These are phyloP conservation scores for Thymelicus sylvestris DNA, from an alignment of 2,888 invertebrate genomes.

Conservation along the genomic window DNA sequence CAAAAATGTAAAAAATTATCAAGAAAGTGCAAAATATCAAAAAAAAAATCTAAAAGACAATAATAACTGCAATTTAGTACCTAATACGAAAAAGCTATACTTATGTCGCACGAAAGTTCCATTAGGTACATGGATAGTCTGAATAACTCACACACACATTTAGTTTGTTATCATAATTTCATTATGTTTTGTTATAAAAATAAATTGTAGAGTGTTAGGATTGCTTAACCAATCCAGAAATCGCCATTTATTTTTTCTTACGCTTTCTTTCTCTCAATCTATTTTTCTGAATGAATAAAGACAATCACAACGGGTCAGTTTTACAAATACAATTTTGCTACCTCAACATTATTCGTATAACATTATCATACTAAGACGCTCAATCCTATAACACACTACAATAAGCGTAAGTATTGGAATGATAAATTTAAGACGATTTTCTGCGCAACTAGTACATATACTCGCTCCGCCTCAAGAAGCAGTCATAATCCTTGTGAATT, in stretches of 20 bases:
- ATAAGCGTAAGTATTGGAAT: constrained; percentile 1
- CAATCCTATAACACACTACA: constrained; percentile 1
- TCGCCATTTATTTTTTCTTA: background rate
- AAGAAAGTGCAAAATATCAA: too few relatives aligned
- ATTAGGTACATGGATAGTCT: too few relatives aligned
- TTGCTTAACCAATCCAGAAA: background rate
- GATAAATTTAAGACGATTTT: background rate
- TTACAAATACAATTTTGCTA: too few relatives aligned
- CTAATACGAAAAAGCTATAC: too few relatives aligned
- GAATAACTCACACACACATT: too few relatives aligned
- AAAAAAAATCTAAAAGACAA: too few relatives aligned
- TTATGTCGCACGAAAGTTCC: too few relatives aligned
- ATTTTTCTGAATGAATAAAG: background rate
- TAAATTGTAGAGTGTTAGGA: background rate
- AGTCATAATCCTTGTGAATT: background rate
- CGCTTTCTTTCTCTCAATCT: background rate
- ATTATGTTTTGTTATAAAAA: background rate
- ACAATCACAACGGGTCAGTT: background rate
- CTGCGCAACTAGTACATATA: background rate
- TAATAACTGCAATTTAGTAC: too few relatives aligned
- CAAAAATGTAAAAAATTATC: too few relatives aligned
- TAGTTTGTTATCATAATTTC: too few relatives aligned
- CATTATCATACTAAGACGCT: background rate
- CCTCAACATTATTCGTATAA: background rate
- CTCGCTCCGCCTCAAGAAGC: background rate